A percentile compares a stretch with the other conserved stretches of the same genome.
Evolutionary conservation across 2,888 invertebrate species (phyloP).

Genomic region (Hipparchia semele): DNA sequence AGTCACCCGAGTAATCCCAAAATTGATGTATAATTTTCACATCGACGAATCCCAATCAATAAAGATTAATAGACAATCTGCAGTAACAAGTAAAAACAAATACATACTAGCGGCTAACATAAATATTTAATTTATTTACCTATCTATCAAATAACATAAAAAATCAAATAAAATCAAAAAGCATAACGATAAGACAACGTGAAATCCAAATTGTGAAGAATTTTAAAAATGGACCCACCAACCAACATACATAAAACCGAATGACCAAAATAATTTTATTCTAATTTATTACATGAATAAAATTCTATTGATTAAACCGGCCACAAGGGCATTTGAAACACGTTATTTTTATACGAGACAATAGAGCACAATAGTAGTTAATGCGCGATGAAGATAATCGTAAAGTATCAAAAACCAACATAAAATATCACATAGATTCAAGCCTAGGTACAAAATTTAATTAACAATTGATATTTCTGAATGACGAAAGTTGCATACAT

Average conservation of each 20-base stretch:
- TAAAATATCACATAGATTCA: neutral
- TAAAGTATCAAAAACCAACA: neutral
- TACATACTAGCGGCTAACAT: neutral
- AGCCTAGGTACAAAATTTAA: no score
- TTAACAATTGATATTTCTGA: no score
- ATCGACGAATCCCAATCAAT: neutral
- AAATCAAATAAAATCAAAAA: neutral
- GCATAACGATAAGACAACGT: neutral
- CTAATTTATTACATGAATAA: constrained; percentile 4
- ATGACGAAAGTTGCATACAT: no score
- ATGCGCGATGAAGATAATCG: neutral
- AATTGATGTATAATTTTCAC: no score
- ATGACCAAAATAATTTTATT: neutral
- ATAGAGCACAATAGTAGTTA: neutral
- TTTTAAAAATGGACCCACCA: neutral
- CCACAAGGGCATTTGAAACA: neutral
- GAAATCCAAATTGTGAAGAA: neutral
- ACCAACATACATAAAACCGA: neutral
- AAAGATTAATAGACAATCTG: neutral
- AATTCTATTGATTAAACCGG: neutral
- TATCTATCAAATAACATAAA: neutral
- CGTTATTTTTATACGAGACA: neutral
- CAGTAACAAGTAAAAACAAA: neutral
- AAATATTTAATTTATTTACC: neutral
- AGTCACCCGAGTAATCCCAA: no score